phyloP scores from a whole-genome alignment of 2,113 vertebrate species.

The Oryzias woworae region DNA sequence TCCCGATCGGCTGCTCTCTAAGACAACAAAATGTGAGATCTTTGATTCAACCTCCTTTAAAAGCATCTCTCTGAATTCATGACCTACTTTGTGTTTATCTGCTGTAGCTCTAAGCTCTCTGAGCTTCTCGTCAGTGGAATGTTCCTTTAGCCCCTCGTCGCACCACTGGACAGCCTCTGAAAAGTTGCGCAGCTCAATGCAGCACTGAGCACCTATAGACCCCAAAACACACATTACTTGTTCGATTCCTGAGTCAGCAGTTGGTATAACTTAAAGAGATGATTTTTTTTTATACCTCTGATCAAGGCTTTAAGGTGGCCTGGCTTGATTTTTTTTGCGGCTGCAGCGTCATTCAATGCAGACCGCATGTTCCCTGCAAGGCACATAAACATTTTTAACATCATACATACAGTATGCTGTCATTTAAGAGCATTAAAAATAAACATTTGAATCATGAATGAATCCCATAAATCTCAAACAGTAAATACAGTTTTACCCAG shows the following conservation, averaged over 20 bases:
- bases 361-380: constrained; percentile 90
- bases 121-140: constrained; percentile 87
- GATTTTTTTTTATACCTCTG: constrained; percentile 73
- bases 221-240: background rate
- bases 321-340: constrained; percentile 88
- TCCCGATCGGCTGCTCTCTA: constrained; percentile 87
- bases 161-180: constrained; percentile 87
- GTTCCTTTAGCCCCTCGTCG: constrained; percentile 84
- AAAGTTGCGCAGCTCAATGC: constrained; percentile 84
- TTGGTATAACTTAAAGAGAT: too few species aligned
- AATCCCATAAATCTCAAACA: background rate
- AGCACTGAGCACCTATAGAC: constrained; percentile 88
- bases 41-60: background rate
- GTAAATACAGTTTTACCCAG: constrained; percentile 71
- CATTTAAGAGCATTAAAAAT: background rate
- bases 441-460: background rate
- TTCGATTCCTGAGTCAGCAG: background rate
- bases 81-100: constrained; percentile 84
- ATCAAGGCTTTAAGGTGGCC: constrained; percentile 89
- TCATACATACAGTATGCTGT: background rate
- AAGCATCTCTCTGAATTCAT: background rate
- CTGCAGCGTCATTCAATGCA: constrained; percentile 83
- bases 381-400: background rate
- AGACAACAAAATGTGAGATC: background rate
- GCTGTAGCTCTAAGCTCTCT: constrained; percentile 84